Percentiles rank a stretch among this genome's conserved stretches.
Evolutionary conservation across 2,113 vertebrate species (phyloP).

Genomic region (Gracilinanus agilis): DNA sequence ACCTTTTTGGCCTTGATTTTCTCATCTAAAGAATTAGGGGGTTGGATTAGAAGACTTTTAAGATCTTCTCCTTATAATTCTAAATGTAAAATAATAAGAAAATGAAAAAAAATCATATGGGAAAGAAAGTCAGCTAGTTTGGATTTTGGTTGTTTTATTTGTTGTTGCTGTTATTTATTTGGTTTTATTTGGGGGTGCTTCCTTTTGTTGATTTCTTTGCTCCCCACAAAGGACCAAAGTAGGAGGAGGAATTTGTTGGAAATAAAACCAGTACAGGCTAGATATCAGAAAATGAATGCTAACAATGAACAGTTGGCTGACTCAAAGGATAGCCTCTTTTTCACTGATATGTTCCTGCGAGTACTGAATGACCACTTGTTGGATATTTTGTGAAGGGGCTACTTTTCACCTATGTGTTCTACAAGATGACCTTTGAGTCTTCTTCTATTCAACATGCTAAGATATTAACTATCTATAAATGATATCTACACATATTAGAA

Average conservation of each 20-base stretch:
- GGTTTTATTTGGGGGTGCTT: not conserved
- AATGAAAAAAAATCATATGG: not conserved
- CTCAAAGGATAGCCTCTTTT: not conserved
- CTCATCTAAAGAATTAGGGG: not conserved
- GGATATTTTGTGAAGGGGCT: not conserved
- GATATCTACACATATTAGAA: not conserved
- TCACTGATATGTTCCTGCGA: not conserved
- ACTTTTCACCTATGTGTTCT: not conserved
- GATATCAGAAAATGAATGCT: not conserved
- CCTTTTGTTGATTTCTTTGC: not conserved
- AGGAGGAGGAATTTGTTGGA: not conserved
- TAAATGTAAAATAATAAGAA: not conserved
- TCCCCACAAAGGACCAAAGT: not conserved
- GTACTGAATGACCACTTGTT: not conserved
- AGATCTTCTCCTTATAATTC: not conserved
- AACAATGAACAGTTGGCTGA: not conserved
- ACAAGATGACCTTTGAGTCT: not conserved
- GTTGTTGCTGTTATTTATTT: not conserved
- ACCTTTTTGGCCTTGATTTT: not conserved
- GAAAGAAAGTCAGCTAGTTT: not conserved
- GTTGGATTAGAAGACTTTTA: not conserved
- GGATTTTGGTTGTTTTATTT: not conserved
- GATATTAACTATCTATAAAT: not conserved
- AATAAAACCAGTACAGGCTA: not conserved
- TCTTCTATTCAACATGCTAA: not conserved